Evolutionary conservation across 2,888 invertebrate genomes (phyloP).

Genomic region (Rotaria sp.): DNA sequence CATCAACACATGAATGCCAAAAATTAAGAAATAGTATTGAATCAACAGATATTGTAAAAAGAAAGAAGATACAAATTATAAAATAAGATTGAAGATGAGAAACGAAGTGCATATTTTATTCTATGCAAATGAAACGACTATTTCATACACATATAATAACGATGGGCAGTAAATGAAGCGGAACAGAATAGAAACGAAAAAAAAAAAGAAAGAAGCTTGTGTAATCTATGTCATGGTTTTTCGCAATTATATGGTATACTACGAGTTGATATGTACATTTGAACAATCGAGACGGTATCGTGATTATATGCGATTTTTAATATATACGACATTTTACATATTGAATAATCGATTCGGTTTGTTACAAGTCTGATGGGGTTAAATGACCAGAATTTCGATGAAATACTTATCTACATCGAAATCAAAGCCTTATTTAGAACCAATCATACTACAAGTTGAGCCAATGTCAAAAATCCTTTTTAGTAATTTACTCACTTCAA

Average conservation of each 20-base stretch:
- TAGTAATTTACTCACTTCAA: too few species aligned
- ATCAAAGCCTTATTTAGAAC: too few species aligned
- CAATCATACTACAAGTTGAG: too few species aligned
- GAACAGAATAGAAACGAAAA: not conserved
- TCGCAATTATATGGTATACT: too few species aligned
- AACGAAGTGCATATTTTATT: not conserved
- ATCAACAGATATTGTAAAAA: not conserved
- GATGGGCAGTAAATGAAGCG: not conserved
- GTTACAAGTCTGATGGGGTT: too few species aligned
- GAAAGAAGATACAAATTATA: not conserved
- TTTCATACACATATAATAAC: not conserved
- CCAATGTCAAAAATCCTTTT: too few species aligned
- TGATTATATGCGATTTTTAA: not conserved
- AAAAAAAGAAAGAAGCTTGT: not conserved
- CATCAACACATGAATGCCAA: conserved; percentile 12
- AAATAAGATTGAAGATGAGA: not conserved
- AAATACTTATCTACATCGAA: too few species aligned
- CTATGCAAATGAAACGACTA: not conserved
- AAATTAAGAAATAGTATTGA: not conserved
- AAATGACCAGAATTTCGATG: too few species aligned
- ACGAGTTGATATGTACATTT: not conserved
- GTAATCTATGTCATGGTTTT: not conserved
- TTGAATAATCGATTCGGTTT: not conserved
- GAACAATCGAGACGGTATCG: not conserved
- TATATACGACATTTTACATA: not conserved